A percentile compares a stretch with the other conserved stretches of the same genome.
Conservation (phyloP, 2,797 vertebrate species). For the Benthosema pterotum region DNA sequence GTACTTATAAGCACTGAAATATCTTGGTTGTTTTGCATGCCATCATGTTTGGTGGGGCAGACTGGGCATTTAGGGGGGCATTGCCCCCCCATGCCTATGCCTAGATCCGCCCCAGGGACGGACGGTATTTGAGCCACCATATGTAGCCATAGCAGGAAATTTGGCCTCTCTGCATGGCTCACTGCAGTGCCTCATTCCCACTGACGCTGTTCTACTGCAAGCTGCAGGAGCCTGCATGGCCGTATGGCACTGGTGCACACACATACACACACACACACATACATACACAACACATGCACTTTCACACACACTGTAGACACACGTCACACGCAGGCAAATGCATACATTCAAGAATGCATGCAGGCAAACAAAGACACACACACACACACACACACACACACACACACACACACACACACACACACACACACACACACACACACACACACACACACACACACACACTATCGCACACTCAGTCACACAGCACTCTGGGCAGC, state of each 20-base stretch:
- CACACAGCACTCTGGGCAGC: background rate
- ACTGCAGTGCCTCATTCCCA: slow-evolving; percentile 9
- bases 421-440: background rate
- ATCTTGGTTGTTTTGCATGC: too few species aligned
- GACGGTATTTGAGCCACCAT: slow-evolving; percentile 10
- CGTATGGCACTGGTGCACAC: slow-evolving; percentile 1
- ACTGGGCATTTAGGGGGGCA: too few species aligned
- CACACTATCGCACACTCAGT: background rate
- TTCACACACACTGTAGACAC: background rate
- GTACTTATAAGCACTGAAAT: too few species aligned
- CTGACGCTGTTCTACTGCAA: slow-evolving; percentile 9
- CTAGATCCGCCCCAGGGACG: too few species aligned
- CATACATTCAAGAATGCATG: too few species aligned
- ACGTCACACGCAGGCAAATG: background rate
- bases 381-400: background rate
- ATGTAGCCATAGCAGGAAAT: slow-evolving; percentile 24
- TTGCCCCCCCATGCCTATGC: too few species aligned
- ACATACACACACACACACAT: background rate
- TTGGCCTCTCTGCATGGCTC: slow-evolving; percentile 43
- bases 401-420: slow-evolving; percentile 2
- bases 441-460: background rate
- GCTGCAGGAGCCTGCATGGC: background rate
- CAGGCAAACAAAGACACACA: too few species aligned
- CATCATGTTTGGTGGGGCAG: too few species aligned
- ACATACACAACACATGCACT: background rate